These are phyloP conservation scores for Cherax destructor DNA, from an alignment of 1,140 invertebrate genomes.

Conservation along the genomic window DNA sequence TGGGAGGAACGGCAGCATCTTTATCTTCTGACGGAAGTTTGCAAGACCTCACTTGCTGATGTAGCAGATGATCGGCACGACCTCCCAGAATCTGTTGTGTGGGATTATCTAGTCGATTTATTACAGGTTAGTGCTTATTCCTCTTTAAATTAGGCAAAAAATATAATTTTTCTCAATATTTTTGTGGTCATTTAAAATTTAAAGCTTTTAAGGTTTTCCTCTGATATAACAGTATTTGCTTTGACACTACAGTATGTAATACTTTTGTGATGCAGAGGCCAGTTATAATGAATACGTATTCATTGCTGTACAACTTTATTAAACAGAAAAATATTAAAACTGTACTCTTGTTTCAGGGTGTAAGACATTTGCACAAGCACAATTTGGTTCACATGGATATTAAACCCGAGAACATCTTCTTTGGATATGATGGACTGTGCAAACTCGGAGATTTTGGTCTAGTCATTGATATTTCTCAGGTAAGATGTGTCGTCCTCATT, in stretches of 20 bases:
- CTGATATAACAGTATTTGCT: too few relatives aligned
- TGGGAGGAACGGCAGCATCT: slow-evolving; percentile 85
- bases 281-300: too few relatives aligned
- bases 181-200: too few relatives aligned
- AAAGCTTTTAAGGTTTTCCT: too few relatives aligned
- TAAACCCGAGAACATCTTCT: slow-evolving; percentile 89
- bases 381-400: slow-evolving; percentile 86
- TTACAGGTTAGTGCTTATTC: slow-evolving; percentile 74
- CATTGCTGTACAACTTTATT: too few relatives aligned
- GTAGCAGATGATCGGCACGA: slow-evolving; percentile 75
- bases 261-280: too few relatives aligned
- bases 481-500: slow-evolving; percentile 72
- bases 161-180: too few relatives aligned
- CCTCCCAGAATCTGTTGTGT: slow-evolving; percentile 77
- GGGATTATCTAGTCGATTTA: slow-evolving; percentile 79
- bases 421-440: slow-evolving; percentile 81
- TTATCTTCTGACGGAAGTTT: slow-evolving; percentile 86
- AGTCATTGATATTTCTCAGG: slow-evolving; percentile 81
- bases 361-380: slow-evolving; percentile 82
- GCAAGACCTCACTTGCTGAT: slow-evolving; percentile 77
- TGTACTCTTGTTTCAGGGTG: slow-evolving; percentile 75
- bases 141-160: not conserved
- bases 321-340: too few relatives aligned
- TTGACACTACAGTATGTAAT: too few relatives aligned
- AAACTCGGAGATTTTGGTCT: slow-evolving; percentile 87